Evolutionary conservation across 2,113 vertebrate genomes (phyloP).

Genomic region (Cervus canadensis): DNA sequence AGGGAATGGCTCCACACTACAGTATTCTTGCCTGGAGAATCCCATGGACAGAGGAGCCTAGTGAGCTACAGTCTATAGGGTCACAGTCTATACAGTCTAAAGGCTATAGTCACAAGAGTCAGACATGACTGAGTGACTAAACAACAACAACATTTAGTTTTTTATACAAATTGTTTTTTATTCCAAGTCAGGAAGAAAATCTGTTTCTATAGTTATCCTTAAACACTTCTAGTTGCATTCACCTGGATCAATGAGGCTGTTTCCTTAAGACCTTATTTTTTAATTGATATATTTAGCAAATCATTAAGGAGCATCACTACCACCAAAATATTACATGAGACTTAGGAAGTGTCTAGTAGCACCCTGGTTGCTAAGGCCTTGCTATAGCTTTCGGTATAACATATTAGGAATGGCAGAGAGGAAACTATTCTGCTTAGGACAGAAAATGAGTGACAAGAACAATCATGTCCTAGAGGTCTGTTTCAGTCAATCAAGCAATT

Average conservation of each 20-base stretch:
- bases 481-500: background rate
- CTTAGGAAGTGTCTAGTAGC: background rate
- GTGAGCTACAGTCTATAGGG: background rate
- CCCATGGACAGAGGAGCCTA: background rate
- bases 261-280: background rate
- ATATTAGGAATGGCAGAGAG: background rate
- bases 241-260: background rate
- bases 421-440: background rate
- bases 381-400: background rate
- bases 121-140: background rate
- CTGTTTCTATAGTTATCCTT: background rate
- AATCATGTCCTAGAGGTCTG: background rate
- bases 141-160: background rate
- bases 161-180: slow-evolving; percentile 44
- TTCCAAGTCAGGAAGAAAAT: slow-evolving; percentile 48
- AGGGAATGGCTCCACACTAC: background rate
- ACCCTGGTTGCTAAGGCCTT: background rate
- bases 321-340: background rate
- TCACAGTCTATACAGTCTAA: background rate
- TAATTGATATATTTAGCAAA: background rate
- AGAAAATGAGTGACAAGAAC: background rate
- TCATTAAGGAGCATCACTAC: background rate
- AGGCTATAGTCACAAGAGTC: background rate
- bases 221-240: background rate
- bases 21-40: background rate